Evolutionary conservation across 2,797 vertebrate species (phyloP), one percentile per base, ranked within the genome.

Genomic region (Scolopax rusticola): DNA sequence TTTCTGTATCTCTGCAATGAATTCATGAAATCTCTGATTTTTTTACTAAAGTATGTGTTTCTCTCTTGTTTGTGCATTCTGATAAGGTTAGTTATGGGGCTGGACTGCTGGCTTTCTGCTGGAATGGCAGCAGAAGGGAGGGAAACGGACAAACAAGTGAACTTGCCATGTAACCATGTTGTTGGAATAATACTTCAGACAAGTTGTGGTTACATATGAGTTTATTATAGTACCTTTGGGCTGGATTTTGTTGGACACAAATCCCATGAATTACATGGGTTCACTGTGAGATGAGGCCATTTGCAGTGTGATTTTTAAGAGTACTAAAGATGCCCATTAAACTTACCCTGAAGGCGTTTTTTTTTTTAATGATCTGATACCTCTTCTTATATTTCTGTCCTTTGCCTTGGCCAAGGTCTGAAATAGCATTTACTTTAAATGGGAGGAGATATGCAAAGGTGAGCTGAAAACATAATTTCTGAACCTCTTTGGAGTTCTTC

Each of bases 181-280:
- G 21, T 15, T 79, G 19, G 60, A 87, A 23, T 28, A 53, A 18
- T 71, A 10, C 14, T n/a, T 68, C 12, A 51, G 28, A 30, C 24
- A 70, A 60, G 36, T 48, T 74, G 24, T 57, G 9, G 57, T 87
- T n/a, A 79, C 45, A 57, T 65, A 15, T 27, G 61, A 71, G 30
- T n/a, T 64, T 69, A 41, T 56, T 36, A 2, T n/a, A 53, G 16
- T 54, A 86, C 60, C 21, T 93, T 47, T 33, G 43, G 19, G 3
- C 19, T 78, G 45, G 45, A 68, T 79, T 93, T 80, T 70, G 24
- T 48, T 75, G 36, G 20, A 32, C 28, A 12, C 4, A 25, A 45
- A 4, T 83, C 30, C 21, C n/a, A 0, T 53, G 17, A 74, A 63
- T 36, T 53, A 10, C 0, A 0, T 21, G 17, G 70, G 9, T 75